A percentile compares a stretch with the other conserved stretches of the same genome.
phyloP scores from a whole-genome alignment of 1,140 invertebrate genomes.

The Stegodyphus mimosarum region DNA sequence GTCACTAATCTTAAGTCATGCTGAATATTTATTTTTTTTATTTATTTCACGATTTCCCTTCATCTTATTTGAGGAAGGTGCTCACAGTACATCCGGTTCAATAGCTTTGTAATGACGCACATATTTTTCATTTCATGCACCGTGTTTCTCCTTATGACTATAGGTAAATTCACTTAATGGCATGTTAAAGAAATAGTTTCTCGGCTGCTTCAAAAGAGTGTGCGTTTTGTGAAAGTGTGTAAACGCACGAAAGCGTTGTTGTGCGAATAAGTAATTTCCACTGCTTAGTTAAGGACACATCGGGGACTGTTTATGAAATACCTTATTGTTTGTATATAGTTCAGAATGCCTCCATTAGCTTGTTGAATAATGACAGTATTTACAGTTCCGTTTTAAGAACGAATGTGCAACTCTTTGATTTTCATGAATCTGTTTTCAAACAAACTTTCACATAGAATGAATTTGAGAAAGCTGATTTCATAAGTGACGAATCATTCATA shows the following conservation, averaged over 20 bases:
- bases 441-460: too few relatives aligned
- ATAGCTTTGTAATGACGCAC: slow-evolving; percentile 41
- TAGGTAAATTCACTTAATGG: slow-evolving; percentile 21
- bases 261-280: too few relatives aligned
- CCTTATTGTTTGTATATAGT: too few relatives aligned
- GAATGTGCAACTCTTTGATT: too few relatives aligned
- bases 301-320: too few relatives aligned
- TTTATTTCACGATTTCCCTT: slow-evolving; percentile 18
- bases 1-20: slow-evolving; percentile 34
- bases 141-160: background rate
- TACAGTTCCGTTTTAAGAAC: too few relatives aligned
- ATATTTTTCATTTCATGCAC: slow-evolving; percentile 16
- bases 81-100: slow-evolving; percentile 44
- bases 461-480: too few relatives aligned
- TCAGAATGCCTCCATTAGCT: too few relatives aligned
- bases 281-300: too few relatives aligned
- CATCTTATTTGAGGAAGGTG: slow-evolving; percentile 14
- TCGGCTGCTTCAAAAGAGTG: background rate
- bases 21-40: slow-evolving; percentile 35
- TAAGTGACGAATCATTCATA: too few relatives aligned
- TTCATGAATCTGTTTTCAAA: too few relatives aligned
- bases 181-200: background rate
- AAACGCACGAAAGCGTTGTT: slow-evolving; percentile 5
- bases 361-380: too few relatives aligned
- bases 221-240: background rate